These are phyloP conservation scores for Channallabes apus DNA, from an alignment of 2,797 vertebrate species.

Conservation along the genomic window DNA sequence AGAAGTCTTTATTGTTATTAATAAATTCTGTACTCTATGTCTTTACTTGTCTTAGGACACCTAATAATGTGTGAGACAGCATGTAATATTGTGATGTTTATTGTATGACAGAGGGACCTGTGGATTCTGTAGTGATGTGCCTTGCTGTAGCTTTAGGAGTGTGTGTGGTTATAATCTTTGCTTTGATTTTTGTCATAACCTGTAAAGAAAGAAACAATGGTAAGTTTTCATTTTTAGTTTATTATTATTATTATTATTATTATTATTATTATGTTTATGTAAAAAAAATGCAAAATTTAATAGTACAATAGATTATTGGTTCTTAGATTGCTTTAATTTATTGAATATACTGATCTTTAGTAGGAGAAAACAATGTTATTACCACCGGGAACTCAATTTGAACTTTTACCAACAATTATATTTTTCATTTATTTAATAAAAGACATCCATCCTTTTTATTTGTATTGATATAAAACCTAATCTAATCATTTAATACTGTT, in stretches of 20 bases:
- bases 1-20: not conserved
- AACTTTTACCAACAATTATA: not conserved
- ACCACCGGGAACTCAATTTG: not conserved
- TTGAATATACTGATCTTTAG: too few relatives aligned
- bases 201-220: constrained; percentile 25
- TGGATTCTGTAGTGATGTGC: constrained; percentile 24
- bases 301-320: not conserved
- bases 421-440: not conserved
- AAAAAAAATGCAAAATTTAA: too few relatives aligned
- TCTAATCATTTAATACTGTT: not conserved
- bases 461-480: too few relatives aligned
- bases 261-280: too few relatives aligned
- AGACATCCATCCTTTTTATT: too few relatives aligned
- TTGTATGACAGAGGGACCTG: not conserved
- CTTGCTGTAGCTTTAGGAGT: constrained; percentile 12
- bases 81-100: not conserved
- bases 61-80: not conserved
- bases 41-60: too few relatives aligned
- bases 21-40: too few relatives aligned
- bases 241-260: too few relatives aligned
- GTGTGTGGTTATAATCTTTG: constrained; percentile 34
- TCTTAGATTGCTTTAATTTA: not conserved
- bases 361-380: not conserved
- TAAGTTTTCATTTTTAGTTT: not conserved
- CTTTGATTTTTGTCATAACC: not conserved